Base-by-base conservation (phyloP, 2,113 vertebrate species). In the Amblyopsis rosae region DNA sequence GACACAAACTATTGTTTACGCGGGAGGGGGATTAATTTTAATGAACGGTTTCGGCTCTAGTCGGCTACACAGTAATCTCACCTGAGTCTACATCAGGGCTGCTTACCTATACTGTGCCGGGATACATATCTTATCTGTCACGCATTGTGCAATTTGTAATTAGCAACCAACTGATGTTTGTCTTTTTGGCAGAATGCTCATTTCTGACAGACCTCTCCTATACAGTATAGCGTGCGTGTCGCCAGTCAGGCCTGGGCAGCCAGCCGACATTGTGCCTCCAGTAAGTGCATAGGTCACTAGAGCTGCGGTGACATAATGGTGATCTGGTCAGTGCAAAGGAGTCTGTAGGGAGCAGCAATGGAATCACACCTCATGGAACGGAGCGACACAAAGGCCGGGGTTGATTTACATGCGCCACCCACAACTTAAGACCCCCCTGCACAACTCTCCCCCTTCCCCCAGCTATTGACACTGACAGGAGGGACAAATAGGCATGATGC, bases 1-100 rank as follows among this genome's bases (percentile, higher is more conserved):
- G 65, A 41, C 59, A 59, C 69, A 86, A 90, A 87, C 82, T n/a
- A 84, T 81, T 88, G 83, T 89, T 90, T 90, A 82, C 49, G 76
- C 75, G 60, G 65, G 63, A 12, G 64, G 67, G 64, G 12, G 70
- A 82, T 84, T 75, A 62, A 11, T 10, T 19, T 11, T 87, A 90
- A 88, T 87, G 80, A 87, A 35, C 9, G 65, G 83, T 66, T 88
- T 51, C 61, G 58, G 59, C 60, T 71, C 67, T 15, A 49, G 32
- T 11, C n/a, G 54, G 72, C 71, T 70, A 16, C 76, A 35, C 2
- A 62, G 26, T 90, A 88, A 90, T 88, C 87, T 84, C 67, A 32
- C 62, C 69, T 78, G 57, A 71, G 74, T 82, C 73, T 19, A 64
- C 73, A 80, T 26, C 35, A 85, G 85, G 67, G 72, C 76, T 48